Conservation (phyloP, 2,113 vertebrate species). For the Nansenia antarctica region DNA sequence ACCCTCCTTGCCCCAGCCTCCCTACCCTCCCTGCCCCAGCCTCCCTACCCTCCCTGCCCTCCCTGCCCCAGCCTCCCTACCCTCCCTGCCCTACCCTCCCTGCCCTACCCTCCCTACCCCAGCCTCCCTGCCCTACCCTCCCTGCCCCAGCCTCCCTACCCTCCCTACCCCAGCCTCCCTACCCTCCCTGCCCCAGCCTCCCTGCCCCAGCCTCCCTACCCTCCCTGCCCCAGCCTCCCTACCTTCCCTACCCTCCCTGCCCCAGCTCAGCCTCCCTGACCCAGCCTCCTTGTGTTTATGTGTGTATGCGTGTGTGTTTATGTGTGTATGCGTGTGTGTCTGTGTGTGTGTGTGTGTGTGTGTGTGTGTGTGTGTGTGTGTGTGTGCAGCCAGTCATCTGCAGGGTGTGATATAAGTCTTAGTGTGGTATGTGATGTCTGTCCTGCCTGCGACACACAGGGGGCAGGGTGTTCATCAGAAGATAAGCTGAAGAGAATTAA, state of each 20-base stretch:
- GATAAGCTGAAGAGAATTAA: slow-evolving; percentile 75
- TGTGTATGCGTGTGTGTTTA: slow-evolving; percentile 57
- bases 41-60: too few relatives aligned
- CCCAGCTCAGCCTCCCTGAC: not conserved
- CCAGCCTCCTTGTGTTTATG: not conserved
- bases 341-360: slow-evolving; percentile 50
- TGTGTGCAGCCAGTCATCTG: slow-evolving; percentile 35
- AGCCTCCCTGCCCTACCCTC: too few relatives aligned
- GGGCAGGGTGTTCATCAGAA: slow-evolving; percentile 71
- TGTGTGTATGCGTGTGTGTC: slow-evolving; percentile 39
- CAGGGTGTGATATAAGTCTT: slow-evolving; percentile 1
- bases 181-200: too few relatives aligned
- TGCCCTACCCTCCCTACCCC: too few relatives aligned
- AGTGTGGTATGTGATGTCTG: slow-evolving; percentile 13
- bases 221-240: not conserved
- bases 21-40: too few relatives aligned
- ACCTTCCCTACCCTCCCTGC: not conserved
- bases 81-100: too few relatives aligned
- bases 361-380: slow-evolving; percentile 50
- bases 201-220: not conserved
- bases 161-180: too few relatives aligned
- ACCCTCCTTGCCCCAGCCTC: too few relatives aligned
- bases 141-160: too few relatives aligned
- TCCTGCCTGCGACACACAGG: slow-evolving; percentile 15
- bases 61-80: too few relatives aligned